Evolutionary conservation across 2,888 invertebrate species (phyloP).

Genomic region (Trimorus sp.): DNA sequence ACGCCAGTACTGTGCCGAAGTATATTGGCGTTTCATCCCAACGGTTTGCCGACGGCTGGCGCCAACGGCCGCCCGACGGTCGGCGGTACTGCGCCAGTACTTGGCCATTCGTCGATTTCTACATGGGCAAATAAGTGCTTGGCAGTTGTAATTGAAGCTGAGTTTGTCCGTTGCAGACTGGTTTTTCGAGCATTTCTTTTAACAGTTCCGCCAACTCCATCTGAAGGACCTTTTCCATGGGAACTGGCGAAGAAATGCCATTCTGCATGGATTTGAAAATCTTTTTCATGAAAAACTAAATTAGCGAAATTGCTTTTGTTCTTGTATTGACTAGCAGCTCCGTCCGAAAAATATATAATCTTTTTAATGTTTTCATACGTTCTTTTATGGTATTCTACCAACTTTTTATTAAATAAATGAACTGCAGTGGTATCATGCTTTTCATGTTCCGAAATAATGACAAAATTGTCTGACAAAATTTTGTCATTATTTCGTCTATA

Average conservation of each 20-base stretch:
- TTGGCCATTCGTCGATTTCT: too few species aligned
- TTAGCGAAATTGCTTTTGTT: conserved; percentile 16
- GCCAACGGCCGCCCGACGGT: too few species aligned
- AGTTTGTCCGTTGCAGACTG: neutral
- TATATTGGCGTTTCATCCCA: too few species aligned
- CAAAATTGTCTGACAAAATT: conserved; percentile 17
- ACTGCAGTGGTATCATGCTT: conserved; percentile 28
- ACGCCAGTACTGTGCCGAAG: too few species aligned
- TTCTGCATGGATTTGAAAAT: conserved; percentile 4
- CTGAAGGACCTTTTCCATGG: conserved; percentile 14
- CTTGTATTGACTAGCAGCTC: conserved; percentile 25
- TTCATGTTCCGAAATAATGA: conserved; percentile 24
- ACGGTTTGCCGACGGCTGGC: too few species aligned
- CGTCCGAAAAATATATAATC: conserved; percentile 39
- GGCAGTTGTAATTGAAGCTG: neutral
- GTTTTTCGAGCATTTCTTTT: conserved; percentile 5
- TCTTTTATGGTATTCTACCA: conserved; percentile 5
- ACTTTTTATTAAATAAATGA: conserved; percentile 30
- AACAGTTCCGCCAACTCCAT: conserved; percentile 9
- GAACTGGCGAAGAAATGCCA: conserved; percentile 31
- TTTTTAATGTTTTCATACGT: conserved; percentile 17
- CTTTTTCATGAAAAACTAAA: conserved; percentile 8
- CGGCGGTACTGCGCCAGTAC: too few species aligned
- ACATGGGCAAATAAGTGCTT: neutral
- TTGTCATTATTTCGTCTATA: conserved; percentile 14